These are phyloP conservation scores for Sinocyclocheilus maitianheensis DNA, from an alignment of 2,113 vertebrate species.

Conservation along the genomic window DNA sequence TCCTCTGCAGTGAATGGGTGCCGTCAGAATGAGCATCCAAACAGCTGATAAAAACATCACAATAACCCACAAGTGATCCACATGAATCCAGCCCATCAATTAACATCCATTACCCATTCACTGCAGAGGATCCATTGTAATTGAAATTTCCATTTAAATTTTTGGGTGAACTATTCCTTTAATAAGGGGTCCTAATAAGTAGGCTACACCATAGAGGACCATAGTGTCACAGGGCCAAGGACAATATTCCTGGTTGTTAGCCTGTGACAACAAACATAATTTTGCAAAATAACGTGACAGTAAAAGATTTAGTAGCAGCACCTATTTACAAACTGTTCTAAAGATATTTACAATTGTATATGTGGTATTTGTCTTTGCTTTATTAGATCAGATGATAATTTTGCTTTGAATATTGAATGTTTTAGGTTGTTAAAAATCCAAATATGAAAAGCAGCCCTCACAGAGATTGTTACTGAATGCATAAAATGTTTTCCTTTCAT, in stretches of 20 bases:
- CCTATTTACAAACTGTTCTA: not conserved
- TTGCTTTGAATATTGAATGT: not conserved
- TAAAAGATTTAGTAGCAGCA: not conserved
- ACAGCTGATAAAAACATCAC: no score
- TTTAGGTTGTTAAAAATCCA: slow-evolving; percentile 2
- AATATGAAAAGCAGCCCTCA: slow-evolving; percentile 5
- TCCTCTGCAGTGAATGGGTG: no score
- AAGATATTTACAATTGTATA: slow-evolving; percentile 28
- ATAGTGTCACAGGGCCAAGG: not conserved
- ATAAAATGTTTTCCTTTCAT: not conserved
- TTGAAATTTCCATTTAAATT: no score
- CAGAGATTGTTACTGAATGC: slow-evolving; percentile 13
- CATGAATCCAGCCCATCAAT: no score
- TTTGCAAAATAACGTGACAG: not conserved
- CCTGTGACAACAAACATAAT: no score
- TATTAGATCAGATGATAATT: slow-evolving; percentile 9
- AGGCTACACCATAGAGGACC: not conserved
- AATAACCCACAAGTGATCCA: no score
- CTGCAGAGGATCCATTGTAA: no score
- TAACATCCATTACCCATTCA: no score
- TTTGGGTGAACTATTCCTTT: not conserved
- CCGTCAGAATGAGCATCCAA: no score
- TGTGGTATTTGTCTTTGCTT: slow-evolving; percentile 5
- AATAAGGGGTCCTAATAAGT: not conserved
- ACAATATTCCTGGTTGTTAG: no score